Evolutionary conservation across 2,113 vertebrate genomes (phyloP), one percentile per base, ranked within the genome.

Genomic region (Epinephelus lanceolatus): DNA sequence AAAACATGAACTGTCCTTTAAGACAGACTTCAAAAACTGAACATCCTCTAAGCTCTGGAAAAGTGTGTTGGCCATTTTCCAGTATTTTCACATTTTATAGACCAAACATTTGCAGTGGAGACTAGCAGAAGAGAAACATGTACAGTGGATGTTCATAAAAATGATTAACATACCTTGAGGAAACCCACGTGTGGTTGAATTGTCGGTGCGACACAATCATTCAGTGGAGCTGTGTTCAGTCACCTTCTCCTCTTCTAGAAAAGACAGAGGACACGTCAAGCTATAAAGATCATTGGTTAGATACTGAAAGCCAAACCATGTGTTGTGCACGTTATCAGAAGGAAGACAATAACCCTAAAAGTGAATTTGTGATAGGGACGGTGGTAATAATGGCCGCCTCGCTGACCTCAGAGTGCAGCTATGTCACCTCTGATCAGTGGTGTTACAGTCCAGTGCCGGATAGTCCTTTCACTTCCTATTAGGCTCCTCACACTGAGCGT

Each of bases 371-470:
- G 89, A 84, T 82, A 4, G 65, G 53, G 61, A 49, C 1, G 49
- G 74, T 69, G 78, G 87, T 81, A 79, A 82, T 86, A 93, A 88
- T 75, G 81, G 86, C 76, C 27, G 76, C 83, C 85, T 84, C 53
- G 62, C 86, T 93, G 92, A 93, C 90, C 91, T 71, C 19, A 67
- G 85, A 86, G 85, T 63, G 85, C 82, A 78, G 85, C 84, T 52
- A 59, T 91, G 94, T 94, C 92, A 91, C 90, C 90, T 92, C 89
- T 94, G 93, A 93, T 94, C 93, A 93, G 91, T 91, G 90, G 86
- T 81, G 90, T 92, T 88, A 92, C 91, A 93, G 83, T 90, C 80
- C 89, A 85, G 79, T 88, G 92, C 89, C 77, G 67, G 75, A 84
- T 76, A 77, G 78, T 92, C 90, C 92, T 84, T 93, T 94, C 94